Conservation (phyloP, 2,113 vertebrate species). For the Melanocharis versteri region DNA sequence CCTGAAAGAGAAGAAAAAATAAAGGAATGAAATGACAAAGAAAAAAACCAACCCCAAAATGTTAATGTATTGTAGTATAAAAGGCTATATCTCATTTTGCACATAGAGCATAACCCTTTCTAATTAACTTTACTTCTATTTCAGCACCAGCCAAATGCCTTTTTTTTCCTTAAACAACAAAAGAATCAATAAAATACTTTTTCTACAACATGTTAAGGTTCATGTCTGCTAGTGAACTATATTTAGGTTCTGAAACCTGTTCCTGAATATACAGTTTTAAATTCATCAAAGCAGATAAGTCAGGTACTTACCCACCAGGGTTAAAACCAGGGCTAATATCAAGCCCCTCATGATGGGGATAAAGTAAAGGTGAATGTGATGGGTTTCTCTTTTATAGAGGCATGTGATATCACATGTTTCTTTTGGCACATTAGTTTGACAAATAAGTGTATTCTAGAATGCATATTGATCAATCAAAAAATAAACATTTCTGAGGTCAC, state of each 20-base stretch:
- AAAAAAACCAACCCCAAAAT: background rate
- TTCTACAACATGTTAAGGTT: background rate
- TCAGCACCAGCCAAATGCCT: background rate
- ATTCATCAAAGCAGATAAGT: background rate
- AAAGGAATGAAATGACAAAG: conserved; percentile 13
- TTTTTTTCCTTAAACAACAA: background rate
- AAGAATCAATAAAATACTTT: background rate
- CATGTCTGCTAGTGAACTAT: background rate
- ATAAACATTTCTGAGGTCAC: conserved; percentile 39
- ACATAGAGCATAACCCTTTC: background rate
- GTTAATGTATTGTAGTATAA: background rate
- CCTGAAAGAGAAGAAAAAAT: conserved; percentile 46
- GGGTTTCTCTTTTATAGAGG: conserved; percentile 49
- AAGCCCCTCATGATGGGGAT: conserved; percentile 49
- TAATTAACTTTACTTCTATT: conserved; percentile 16
- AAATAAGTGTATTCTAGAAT: conserved; percentile 35
- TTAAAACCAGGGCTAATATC: conserved; percentile 42
- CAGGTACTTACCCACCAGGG: conserved; percentile 54
- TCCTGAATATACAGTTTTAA: background rate
- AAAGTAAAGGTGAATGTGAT: background rate
- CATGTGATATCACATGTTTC: conserved; percentile 20
- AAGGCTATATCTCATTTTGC: background rate
- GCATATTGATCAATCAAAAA: conserved; percentile 31
- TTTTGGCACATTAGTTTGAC: conserved; percentile 26
- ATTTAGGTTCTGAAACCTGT: background rate